Percentiles rank a stretch among this genome's conserved stretches.
phyloP scores from a whole-genome alignment of 2,888 invertebrate species.

The Drosophila antonietae region DNA sequence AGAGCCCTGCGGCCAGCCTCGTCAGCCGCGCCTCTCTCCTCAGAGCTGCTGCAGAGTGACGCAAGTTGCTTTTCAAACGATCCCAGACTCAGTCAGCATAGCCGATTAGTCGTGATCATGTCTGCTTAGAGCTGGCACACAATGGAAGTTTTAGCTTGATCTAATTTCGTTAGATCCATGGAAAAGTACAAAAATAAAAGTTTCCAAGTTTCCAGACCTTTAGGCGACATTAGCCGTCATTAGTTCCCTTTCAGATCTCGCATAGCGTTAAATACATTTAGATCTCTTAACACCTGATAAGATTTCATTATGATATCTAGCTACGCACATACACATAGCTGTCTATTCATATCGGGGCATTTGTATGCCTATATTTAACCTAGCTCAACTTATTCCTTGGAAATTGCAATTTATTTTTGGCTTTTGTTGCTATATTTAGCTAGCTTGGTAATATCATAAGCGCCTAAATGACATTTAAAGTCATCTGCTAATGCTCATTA shows the following conservation, averaged over 20 bases:
- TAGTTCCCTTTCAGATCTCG: slow-evolving; percentile 31
- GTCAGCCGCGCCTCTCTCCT: slow-evolving; percentile 1
- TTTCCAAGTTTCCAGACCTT: slow-evolving; percentile 17
- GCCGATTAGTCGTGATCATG: slow-evolving; percentile 26
- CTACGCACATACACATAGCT: neutral
- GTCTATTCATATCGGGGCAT: slow-evolving; percentile 44
- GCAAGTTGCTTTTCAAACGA: slow-evolving; percentile 53
- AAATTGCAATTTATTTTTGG: slow-evolving; percentile 46
- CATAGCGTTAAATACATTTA: slow-evolving; percentile 42
- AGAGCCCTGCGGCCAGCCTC: slow-evolving; percentile 49
- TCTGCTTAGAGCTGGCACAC: neutral
- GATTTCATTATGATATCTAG: slow-evolving; percentile 68
- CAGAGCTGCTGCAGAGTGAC: slow-evolving; percentile 37
- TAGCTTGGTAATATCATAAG: slow-evolving; percentile 7
- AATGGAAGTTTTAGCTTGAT: slow-evolving; percentile 54
- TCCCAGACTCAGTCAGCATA: slow-evolving; percentile 6
- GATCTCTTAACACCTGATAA: slow-evolving; percentile 74
- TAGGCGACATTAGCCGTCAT: slow-evolving; percentile 18
- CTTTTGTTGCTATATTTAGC: slow-evolving; percentile 27
- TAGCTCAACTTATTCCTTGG: slow-evolving; percentile 5
- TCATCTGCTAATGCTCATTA: slow-evolving; percentile 12
- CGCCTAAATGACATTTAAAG: slow-evolving; percentile 18
- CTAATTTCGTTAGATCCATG: slow-evolving; percentile 50
- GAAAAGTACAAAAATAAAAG: slow-evolving; percentile 54
- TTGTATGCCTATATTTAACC: slow-evolving; percentile 21